Conservation (phyloP, 1,140 invertebrate species). For the Plutomurus gul region DNA sequence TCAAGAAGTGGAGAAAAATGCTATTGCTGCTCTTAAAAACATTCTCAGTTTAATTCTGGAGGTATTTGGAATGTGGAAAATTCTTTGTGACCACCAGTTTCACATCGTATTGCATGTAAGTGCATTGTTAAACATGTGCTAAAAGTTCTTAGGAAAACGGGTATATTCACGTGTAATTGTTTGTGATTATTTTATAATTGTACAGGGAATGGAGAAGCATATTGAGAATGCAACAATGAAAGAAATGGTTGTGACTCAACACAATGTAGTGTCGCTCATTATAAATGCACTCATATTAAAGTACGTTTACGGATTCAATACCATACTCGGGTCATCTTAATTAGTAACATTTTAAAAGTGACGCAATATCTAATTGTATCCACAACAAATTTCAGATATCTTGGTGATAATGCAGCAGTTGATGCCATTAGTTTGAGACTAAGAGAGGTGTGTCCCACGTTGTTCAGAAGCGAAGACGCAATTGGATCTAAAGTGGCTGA, state of each 20-base stretch:
- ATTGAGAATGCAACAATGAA: conserved; percentile 70
- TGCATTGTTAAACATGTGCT: background rate
- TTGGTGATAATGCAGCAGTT: conserved; percentile 92
- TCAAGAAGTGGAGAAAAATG: conserved; percentile 65
- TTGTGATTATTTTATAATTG: conserved; percentile 46
- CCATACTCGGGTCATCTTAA: too few species aligned
- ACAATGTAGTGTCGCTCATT: conserved; percentile 77
- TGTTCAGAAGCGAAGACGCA: conserved; percentile 94
- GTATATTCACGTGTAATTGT: too few species aligned
- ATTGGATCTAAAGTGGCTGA: conserved; percentile 87
- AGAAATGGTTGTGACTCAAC: conserved; percentile 80
- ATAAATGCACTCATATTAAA: conserved; percentile 76
- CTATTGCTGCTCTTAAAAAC: conserved; percentile 74
- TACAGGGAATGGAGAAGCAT: conserved; percentile 67
- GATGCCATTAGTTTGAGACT: conserved; percentile 86
- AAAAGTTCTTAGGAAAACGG: background rate
- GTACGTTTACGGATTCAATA: conserved; percentile 54
- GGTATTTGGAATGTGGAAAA: conserved; percentile 90
- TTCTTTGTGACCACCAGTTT: conserved; percentile 90
- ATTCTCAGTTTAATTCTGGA: conserved; percentile 83
- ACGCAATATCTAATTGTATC: too few species aligned
- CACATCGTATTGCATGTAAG: conserved; percentile 71
- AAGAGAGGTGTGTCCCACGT: conserved; percentile 87
- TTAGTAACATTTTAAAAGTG: too few species aligned
- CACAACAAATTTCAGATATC: conserved; percentile 67